Evolutionary conservation across 2,113 vertebrate genomes (phyloP), one percentile per base, ranked within the genome.

Genomic region (Amphiprion percula): DNA sequence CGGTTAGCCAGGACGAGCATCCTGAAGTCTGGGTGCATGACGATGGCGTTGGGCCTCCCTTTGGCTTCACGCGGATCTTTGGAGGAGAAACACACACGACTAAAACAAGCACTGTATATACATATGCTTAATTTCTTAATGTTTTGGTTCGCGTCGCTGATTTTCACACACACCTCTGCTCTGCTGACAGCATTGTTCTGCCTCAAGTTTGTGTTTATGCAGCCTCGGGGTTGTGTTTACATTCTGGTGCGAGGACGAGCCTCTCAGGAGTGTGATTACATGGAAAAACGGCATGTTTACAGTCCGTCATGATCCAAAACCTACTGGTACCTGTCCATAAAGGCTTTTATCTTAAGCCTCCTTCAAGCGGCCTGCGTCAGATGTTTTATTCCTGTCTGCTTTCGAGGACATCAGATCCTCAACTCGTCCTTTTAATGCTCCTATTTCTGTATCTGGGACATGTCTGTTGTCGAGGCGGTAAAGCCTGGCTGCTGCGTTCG

Each of bases 1-100:
- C 98, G 94, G 83, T 99, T 99, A 28, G 98, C 98, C 77, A 99
- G 91, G 61, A 99, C 97, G 5, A 99, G 90, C 98, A 99, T 99
- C 81, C 97, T 96, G 91, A 99, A 99, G 92, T 99, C 96, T 69
- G 97, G 96, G 90, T 99, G 97, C 94, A 99, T 97, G 79, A 94
- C 86, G 39, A 99, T 92, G 54, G 93, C 68, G 61, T 97, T 96
- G 77, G 95, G 85, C 90, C 95, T 96, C 71, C 91, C 91, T 2
- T 89, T 67, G 28, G 92, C 92, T 80, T 91, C 87, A 66, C 82
- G 69, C 67, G 82, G 82, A 95, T 95, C 97, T 99, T 82, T 88
- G 92, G 92, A 90, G 4, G 7, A 56, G 37, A 16, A 15, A 82
- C n/a, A 77, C 17, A 49, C 4, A 49, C 7, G 4, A 61, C 17